Conservation (phyloP, 1,140 invertebrate species). For the Yoshiicerus persimilis region DNA sequence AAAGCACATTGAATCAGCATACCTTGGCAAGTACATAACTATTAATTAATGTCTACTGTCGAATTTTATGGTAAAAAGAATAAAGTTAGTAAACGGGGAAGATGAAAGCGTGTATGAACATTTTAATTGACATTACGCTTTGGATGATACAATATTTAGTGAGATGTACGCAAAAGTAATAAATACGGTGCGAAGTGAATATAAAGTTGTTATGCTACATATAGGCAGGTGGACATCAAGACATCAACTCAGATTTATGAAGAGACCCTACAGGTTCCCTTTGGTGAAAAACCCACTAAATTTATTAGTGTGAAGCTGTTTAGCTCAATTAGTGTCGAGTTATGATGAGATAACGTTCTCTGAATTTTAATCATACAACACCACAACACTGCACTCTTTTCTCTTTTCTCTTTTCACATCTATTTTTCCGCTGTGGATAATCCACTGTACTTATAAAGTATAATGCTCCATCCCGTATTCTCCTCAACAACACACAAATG, state of each 20-base stretch:
- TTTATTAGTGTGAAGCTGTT: constrained; percentile 48
- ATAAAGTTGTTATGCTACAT: background rate
- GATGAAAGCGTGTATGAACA: background rate
- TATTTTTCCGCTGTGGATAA: background rate
- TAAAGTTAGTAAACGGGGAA: background rate
- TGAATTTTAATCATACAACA: constrained; percentile 44
- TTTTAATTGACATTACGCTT: background rate
- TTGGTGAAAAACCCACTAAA: constrained; percentile 40
- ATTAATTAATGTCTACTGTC: background rate
- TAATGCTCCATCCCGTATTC: background rate
- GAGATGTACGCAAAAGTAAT: background rate
- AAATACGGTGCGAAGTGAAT: background rate
- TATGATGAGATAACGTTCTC: constrained; percentile 48
- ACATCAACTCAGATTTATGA: constrained; percentile 31
- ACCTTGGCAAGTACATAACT: background rate
- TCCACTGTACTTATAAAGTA: background rate
- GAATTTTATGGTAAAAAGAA: background rate
- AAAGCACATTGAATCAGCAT: background rate
- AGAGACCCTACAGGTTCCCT: constrained; percentile 29
- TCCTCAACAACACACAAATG: background rate
- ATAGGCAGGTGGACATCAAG: background rate
- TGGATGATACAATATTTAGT: background rate
- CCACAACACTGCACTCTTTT: background rate
- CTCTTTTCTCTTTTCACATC: background rate
- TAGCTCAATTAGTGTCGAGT: constrained; percentile 49